Evolutionary conservation across 2,797 vertebrate species (phyloP), one percentile per base, ranked within the genome.

Genomic region (Nyctalus aviator): DNA sequence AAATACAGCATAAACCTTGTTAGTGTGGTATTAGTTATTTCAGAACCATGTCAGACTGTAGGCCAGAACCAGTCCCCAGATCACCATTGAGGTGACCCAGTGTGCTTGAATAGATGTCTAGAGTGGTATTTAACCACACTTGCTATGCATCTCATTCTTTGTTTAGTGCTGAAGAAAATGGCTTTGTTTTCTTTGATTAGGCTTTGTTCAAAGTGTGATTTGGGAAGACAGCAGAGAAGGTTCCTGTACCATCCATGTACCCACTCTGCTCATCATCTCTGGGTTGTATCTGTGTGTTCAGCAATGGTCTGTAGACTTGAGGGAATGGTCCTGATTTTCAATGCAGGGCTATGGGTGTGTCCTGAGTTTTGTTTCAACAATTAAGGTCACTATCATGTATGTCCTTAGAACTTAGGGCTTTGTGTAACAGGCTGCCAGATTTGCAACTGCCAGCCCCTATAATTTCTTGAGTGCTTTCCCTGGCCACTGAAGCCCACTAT

Each of bases 1-100:
- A 93, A 96, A 96, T 90, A 69, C 77, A 93, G 84, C 85, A 88
- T 88, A 93, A 96, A 88, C 88, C 96, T 95, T 83, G 84, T 71
- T 84, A 82, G 37, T 64, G 62, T 93, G 68, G 77, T 83, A 72
- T 7, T 30, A 88, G 93, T 91, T 92, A 57, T 95, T 97, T 96
- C 75, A 92, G 88, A 96, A 46, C 85, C 85, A 8, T 77, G 76
- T 76, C 0, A 6, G 75, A 62, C 91, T 2, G 9, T 37, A 75
- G 66, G 23, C 23, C 6, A 23, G 73, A 96, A 71, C 32, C 68
- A 18, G 55, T 90, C 25, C 17, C 37, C 4, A 6, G 53, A 15
- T 35, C 59, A 20, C 53, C 44, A 10, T 46, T 32, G 25, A 12
- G n/a, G 32, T 30, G 50, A 35, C 78, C 27, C 15, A 7, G 1